These are phyloP conservation scores for Drepana arcuata DNA, from an alignment of 1,140 invertebrate species.

Conservation along the genomic window DNA sequence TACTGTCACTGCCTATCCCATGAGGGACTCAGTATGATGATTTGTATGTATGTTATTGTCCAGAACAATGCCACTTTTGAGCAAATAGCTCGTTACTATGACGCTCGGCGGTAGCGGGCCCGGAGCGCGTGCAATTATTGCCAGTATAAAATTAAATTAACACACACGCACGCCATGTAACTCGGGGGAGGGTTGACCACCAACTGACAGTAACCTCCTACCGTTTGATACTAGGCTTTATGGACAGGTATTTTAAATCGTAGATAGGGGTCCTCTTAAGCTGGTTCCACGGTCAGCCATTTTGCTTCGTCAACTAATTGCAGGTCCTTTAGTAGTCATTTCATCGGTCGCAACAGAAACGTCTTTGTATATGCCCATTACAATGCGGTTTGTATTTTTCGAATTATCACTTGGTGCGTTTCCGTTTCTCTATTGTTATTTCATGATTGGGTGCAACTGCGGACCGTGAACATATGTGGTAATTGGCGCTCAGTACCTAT, in stretches of 20 bases:
- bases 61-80: conserved; percentile 29
- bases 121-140: conserved; percentile 49
- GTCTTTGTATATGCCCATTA: conserved; percentile 55
- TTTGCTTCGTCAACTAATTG: conserved; percentile 60
- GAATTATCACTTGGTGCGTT: conserved; percentile 64
- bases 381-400: conserved; percentile 63
- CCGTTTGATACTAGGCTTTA: conserved; percentile 10
- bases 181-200: conserved; percentile 33
- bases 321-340: conserved; percentile 48
- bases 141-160: conserved; percentile 70
- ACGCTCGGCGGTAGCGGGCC: conserved; percentile 20
- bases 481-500: not conserved
- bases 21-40: too few species aligned
- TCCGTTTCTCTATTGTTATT: conserved; percentile 51
- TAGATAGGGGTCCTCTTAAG: conserved; percentile 10
- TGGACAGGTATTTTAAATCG: not conserved
- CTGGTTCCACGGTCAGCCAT: conserved; percentile 45
- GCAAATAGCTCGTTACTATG: conserved; percentile 49
- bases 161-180: conserved; percentile 50
- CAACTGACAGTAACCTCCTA: conserved; percentile 19
- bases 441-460: conserved; percentile 34
- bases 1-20: too few species aligned
- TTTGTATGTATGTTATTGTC: too few species aligned
- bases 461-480: conserved; percentile 11
- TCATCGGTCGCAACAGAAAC: conserved; percentile 44